These are phyloP conservation scores for Plagodis pulveraria DNA, from an alignment of 2,888 invertebrate species.

Conservation along the genomic window DNA sequence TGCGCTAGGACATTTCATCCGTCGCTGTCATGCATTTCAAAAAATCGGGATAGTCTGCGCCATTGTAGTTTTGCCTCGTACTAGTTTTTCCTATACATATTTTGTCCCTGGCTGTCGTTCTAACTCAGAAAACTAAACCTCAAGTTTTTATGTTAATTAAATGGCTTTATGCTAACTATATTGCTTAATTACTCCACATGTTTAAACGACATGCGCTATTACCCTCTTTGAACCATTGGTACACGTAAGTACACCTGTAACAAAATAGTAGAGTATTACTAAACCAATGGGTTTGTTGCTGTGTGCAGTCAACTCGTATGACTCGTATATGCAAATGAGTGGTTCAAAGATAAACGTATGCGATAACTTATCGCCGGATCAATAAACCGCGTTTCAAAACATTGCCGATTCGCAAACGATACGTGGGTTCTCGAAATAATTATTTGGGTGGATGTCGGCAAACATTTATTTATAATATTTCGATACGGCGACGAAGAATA, in stretches of 20 bases:
- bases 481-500: constrained; percentile 27
- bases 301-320: neutral
- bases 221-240: neutral
- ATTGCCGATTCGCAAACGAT: constrained; percentile 32
- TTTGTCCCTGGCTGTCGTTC: constrained; percentile 37
- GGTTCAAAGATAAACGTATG: constrained; percentile 62
- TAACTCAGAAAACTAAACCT: constrained; percentile 46
- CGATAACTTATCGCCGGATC: constrained; percentile 78
- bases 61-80: constrained; percentile 62
- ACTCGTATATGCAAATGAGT: constrained; percentile 31
- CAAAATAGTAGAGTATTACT: constrained; percentile 9
- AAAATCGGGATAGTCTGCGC: constrained; percentile 60
- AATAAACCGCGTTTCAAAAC: constrained; percentile 69
- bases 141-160: constrained; percentile 60
- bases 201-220: neutral
- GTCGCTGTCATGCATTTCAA: constrained; percentile 61
- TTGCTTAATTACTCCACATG: neutral
- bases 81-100: constrained; percentile 43
- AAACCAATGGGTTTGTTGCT: constrained; percentile 20
- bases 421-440: constrained; percentile 42
- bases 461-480: constrained; percentile 35
- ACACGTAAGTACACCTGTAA: constrained; percentile 4
- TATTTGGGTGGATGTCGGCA: constrained; percentile 41
- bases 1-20: constrained; percentile 65
- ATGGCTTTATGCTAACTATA: constrained; percentile 16